These are phyloP conservation scores for Semicossyphus pulcher DNA, from an alignment of 2,113 vertebrate species.

Conservation along the genomic window DNA sequence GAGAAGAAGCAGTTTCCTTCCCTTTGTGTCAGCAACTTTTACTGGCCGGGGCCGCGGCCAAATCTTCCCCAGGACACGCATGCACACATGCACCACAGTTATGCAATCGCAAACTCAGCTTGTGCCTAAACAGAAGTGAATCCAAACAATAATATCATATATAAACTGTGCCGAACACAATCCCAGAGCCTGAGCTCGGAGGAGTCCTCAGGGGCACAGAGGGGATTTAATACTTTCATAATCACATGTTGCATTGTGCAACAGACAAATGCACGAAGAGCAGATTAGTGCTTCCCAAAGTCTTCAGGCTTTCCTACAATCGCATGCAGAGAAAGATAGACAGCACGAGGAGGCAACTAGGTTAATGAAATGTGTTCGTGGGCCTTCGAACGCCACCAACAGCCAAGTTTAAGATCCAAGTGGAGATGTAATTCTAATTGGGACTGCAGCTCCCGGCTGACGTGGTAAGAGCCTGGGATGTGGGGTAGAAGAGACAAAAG, in stretches of 20 bases:
- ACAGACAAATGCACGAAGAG: conserved; percentile 31
- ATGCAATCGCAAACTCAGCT: neutral
- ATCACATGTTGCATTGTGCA: conserved; percentile 44
- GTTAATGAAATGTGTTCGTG: conserved; percentile 44
- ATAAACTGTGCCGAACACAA: conserved; percentile 41
- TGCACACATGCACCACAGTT: conserved; percentile 25
- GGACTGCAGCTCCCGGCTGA: conserved; percentile 38
- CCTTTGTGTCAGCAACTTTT: conserved; percentile 75
- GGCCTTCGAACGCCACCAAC: conserved; percentile 20
- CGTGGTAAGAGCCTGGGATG: conserved; percentile 22
- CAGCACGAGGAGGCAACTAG: conserved; percentile 15
- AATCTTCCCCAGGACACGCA: conserved; percentile 53
- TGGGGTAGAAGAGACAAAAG: conserved; percentile 34
- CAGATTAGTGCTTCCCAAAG: conserved; percentile 40
- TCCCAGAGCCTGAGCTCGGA: conserved; percentile 27
- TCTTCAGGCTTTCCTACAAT: conserved; percentile 24
- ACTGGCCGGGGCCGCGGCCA: conserved; percentile 44
- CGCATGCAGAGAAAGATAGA: neutral
- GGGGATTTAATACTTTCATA: conserved; percentile 47
- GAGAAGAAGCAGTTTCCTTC: conserved; percentile 57
- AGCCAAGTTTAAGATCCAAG: conserved; percentile 34
- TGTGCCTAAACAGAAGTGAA: conserved; percentile 24
- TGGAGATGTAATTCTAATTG: conserved; percentile 54
- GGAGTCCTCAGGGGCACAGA: conserved; percentile 22
- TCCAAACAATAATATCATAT: conserved; percentile 33